Evolutionary conservation across 2,113 vertebrate species (phyloP).

Genomic region (Motacilla alba): DNA sequence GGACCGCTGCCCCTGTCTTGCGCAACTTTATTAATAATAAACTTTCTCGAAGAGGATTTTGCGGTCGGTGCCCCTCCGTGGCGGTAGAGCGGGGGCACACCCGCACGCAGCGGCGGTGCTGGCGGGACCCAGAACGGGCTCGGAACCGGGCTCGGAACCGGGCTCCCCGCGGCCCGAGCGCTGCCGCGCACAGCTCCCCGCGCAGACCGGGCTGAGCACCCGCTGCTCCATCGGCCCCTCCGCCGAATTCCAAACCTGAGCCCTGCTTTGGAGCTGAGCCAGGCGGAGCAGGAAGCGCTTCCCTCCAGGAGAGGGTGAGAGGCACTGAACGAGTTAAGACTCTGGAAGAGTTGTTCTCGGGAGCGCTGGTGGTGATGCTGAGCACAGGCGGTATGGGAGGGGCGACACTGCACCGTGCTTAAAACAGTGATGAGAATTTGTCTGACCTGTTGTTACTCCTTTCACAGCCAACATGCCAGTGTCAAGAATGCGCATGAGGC

Average conservation of each 20-base stretch:
- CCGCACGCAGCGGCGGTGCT: background rate
- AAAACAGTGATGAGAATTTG: fast-evolving
- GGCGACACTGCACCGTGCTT: fast-evolving
- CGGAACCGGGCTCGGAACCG: background rate
- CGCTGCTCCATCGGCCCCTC: background rate
- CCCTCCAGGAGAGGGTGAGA: background rate
- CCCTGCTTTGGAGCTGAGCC: background rate
- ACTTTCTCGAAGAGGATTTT: background rate
- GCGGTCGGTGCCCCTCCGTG: background rate
- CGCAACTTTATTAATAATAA: background rate
- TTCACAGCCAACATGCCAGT: constrained; percentile 84
- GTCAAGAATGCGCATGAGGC: constrained; percentile 92
- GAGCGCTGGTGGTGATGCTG: fast-evolving
- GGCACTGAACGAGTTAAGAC: background rate
- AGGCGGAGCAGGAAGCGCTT: background rate
- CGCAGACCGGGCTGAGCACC: background rate
- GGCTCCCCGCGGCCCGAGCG: background rate
- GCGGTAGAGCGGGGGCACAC: background rate
- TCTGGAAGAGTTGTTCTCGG: background rate
- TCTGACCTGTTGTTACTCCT: background rate
- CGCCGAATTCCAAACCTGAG: background rate
- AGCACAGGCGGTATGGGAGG: background rate
- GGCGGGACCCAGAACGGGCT: background rate
- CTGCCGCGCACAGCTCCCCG: background rate
- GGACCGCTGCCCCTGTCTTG: background rate